Conservation (phyloP, 2,888 invertebrate species). For the Macrosiphum euphorbiae region DNA sequence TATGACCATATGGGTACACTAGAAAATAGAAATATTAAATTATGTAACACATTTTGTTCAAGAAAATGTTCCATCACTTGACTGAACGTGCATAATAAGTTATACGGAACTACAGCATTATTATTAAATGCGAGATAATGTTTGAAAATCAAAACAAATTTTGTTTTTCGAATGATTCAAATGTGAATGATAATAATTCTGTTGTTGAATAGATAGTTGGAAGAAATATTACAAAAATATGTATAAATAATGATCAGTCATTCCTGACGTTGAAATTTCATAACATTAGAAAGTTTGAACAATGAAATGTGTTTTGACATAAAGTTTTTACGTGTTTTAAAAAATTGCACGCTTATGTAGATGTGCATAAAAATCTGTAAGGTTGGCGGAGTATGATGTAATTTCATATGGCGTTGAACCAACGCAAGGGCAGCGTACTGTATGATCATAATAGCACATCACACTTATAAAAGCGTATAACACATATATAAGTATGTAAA, state of each 20-base stretch:
- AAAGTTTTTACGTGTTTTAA: not conserved
- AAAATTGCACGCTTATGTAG: not conserved
- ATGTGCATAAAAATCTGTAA: not conserved
- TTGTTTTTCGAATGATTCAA: not conserved
- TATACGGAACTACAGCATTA: not conserved
- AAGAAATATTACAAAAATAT: not conserved
- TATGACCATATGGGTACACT: too few relatives aligned
- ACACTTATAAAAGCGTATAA: conserved; percentile 16
- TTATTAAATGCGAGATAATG: not conserved
- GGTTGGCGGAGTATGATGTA: not conserved
- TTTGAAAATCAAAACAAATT: not conserved
- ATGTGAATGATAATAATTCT: not conserved
- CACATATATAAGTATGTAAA: not conserved
- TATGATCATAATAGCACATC: conserved; percentile 39
- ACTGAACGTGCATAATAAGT: not conserved
- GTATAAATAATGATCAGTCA: not conserved
- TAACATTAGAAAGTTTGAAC: not conserved
- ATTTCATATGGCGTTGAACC: not conserved
- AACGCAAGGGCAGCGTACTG: not conserved
- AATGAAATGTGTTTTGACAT: not conserved
- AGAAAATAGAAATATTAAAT: too few relatives aligned
- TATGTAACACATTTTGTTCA: not conserved
- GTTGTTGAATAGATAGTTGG: not conserved
- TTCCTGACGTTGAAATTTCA: not conserved
- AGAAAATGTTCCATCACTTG: not conserved